These are phyloP conservation scores for Whitmania pigra DNA, from an alignment of 1,140 invertebrate genomes.

Conservation along the genomic window DNA sequence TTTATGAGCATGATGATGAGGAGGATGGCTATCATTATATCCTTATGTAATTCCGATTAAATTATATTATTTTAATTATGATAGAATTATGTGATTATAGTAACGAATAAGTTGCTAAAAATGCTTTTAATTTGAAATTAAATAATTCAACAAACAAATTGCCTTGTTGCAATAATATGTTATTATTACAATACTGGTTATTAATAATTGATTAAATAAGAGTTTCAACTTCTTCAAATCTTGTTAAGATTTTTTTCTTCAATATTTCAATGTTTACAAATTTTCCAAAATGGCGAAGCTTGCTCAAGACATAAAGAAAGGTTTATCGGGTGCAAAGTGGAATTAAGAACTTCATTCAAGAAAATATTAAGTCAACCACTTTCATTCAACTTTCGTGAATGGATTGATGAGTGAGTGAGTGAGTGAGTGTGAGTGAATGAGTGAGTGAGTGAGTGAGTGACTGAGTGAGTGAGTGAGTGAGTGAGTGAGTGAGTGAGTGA, in stretches of 20 bases:
- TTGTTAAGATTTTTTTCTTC: neutral
- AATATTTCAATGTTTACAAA: neutral
- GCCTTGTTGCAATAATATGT: too few relatives aligned
- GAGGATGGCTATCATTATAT: neutral
- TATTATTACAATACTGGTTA: too few relatives aligned
- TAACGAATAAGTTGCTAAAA: too few relatives aligned
- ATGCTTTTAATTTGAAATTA: too few relatives aligned
- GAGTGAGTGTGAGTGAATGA: conserved; percentile 2
- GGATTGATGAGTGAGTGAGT: neutral
- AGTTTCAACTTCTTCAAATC: neutral
- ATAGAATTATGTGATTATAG: neutral
- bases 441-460: conserved; percentile 1
- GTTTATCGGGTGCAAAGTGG: neutral
- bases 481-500: neutral
- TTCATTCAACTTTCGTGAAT: neutral
- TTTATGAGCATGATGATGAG: neutral
- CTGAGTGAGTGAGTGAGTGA: neutral
- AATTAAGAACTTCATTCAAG: neutral
- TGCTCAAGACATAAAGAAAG: too few relatives aligned
- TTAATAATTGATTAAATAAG: too few relatives aligned
- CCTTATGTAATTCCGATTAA: neutral
- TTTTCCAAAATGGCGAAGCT: neutral
- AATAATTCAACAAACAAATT: too few relatives aligned
- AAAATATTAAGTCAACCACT: neutral
- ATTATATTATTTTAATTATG: neutral